Percentiles rank a stretch among this genome's conserved stretches.
These are phyloP conservation scores for Lepidostoma basale DNA, from an alignment of 1,140 invertebrate species.

Conservation along the genomic window DNA sequence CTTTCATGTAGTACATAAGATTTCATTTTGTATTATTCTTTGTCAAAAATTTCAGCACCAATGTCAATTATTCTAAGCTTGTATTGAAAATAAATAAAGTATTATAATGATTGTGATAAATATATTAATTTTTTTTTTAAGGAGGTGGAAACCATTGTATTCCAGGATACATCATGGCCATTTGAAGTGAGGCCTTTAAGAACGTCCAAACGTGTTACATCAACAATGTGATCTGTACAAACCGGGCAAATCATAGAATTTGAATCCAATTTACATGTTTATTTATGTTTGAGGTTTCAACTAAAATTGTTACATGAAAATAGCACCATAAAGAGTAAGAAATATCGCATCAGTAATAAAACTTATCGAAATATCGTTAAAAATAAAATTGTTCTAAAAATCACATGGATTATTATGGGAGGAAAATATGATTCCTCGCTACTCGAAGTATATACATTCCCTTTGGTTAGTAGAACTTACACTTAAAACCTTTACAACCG, in stretches of 20 bases:
- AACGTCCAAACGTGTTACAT: too few species aligned
- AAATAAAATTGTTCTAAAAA: constrained; percentile 20
- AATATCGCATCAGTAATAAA: background rate
- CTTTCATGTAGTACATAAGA: too few species aligned
- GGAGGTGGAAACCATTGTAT: too few species aligned
- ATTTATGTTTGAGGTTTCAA: background rate
- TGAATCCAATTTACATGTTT: background rate
- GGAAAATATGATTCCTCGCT: background rate
- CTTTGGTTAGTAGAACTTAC: constrained; percentile 28
- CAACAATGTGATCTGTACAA: background rate
- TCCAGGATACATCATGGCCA: too few species aligned
- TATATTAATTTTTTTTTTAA: too few species aligned
- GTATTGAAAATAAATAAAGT: too few species aligned
- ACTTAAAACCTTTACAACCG: background rate
- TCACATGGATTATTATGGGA: constrained; percentile 4
- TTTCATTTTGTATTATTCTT: too few species aligned
- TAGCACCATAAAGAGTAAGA: background rate
- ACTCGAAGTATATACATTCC: background rate
- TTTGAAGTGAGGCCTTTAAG: too few species aligned
- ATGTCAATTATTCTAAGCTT: too few species aligned
- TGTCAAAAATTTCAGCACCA: too few species aligned
- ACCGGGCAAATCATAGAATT: background rate
- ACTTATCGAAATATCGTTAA: background rate
- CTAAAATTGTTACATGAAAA: background rate
- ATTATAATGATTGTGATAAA: too few species aligned